These are phyloP conservation scores for Hydriomena furcata DNA, from an alignment of 2,888 invertebrate genomes.

Conservation along the genomic window DNA sequence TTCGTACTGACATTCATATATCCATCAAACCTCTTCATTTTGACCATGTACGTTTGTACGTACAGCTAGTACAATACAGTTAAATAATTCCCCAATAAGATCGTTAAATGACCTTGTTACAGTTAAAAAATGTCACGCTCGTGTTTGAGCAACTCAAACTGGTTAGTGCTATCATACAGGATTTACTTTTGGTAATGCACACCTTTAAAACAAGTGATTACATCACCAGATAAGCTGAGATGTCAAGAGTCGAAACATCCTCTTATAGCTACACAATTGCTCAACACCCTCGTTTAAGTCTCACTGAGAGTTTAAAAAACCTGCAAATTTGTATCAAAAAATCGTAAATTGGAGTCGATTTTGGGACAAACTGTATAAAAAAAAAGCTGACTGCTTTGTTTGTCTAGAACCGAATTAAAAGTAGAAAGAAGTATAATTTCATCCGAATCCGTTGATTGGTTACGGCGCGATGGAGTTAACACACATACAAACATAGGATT, in stretches of 20 bases:
- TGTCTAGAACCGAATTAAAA: too few species aligned
- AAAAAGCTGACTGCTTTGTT: too few species aligned
- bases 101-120: constrained; percentile 76
- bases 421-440: too few species aligned
- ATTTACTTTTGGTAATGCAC: constrained; percentile 34
- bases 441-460: too few species aligned
- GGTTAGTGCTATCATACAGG: constrained; percentile 54
- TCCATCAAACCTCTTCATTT: constrained; percentile 57
- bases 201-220: constrained; percentile 25
- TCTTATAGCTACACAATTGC: constrained; percentile 5
- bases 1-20: constrained; percentile 62
- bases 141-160: constrained; percentile 65
- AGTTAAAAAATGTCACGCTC: constrained; percentile 78
- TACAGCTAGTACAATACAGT: constrained; percentile 40
- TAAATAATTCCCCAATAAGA: constrained; percentile 65
- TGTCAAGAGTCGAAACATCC: constrained; percentile 3
- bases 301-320: background rate
- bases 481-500: too few species aligned
- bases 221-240: constrained; percentile 17
- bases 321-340: too few species aligned
- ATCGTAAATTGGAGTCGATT: too few species aligned
- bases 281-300: background rate
- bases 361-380: too few species aligned
- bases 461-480: too few species aligned
- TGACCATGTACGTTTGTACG: constrained; percentile 51